Base-by-base conservation (phyloP, 2,113 vertebrate genomes). In the Dipodomys stephensi region DNA sequence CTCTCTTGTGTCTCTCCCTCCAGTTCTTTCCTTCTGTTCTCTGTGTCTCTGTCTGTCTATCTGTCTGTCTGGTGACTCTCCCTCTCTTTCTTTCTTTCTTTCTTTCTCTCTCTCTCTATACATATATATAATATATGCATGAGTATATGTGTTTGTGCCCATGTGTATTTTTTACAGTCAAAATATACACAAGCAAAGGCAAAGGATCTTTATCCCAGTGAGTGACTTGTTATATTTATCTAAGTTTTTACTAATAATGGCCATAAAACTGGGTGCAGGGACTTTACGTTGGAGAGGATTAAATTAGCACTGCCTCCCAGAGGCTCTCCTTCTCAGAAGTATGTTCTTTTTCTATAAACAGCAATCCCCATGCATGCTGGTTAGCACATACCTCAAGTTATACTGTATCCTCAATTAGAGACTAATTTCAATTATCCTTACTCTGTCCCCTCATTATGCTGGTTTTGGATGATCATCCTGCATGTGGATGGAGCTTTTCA, bases 161-260 rank as follows among this genome's bases (percentile, higher is more conserved):
- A 1, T 83, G 23, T 15, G 1, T 69, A 18, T 39, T 93, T 64
- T 93, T 88, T 64, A 81, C 53, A 88, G 15, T 60, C 93, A 94
- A 60, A 87, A 88, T 62, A 87, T 25, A 19, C 68, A n/a, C 23
- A 8, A 28, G 79, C 19, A 77, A 32, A 53, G 25, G 7, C 22
- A 77, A 32, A 53, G 28, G 7, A 27, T 57, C 39, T 15, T 0
- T 15, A 53, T 83, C 79, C 78, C 49, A 16, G 71, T 93, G 94
- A 93, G 93, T 96, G 95, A 93, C 64, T 94, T 84, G 83, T 32
- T 57, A 0, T 90, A 85, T 96, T 94, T 90, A 88, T 93, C 83
- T 83, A 82, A 71, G 27, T 92, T 12, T 35, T 77, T 81, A 88
- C 84, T 96, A 68, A 83, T 62, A 87, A 12, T 19, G 39, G 30